Base-by-base conservation (phyloP, 1,140 invertebrate species). In the Lanistes nyassanus region DNA sequence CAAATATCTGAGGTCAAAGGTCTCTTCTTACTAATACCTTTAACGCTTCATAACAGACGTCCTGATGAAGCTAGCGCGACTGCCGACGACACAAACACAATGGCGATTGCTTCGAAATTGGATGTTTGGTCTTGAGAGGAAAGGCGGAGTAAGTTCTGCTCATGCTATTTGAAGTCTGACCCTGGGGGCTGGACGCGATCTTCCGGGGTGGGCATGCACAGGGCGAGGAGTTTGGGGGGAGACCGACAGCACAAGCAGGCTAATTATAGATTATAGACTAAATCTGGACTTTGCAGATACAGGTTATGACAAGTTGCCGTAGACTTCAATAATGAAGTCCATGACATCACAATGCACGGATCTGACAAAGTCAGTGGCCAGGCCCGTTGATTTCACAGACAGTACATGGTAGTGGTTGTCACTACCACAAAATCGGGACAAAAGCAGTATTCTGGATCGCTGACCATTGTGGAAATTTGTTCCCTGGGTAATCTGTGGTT, bases 1-100 rank as follows among this genome's bases (percentile, higher is more conserved):
- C 56, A 60, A 60, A 60, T 60, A 60, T 60, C n/a, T 60, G 56
- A 11, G n/a, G 56, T 60, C 56, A 60, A 60, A 60, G 56, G 56
- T 60, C 56, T 0, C 56, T 60, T 60, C 56, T 60, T 60, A 60
- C 56, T 60, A 60, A 60, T 60, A 60, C 56, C 56, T 60, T n/a
- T 60, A 60, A 60, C 56, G 56, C 56, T 60, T 60, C 56, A 60
- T 60, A 60, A 60, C 56, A 60, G 56, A 60, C 11, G 56, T n/a
- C n/a, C 23, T 60, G 56, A 60, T 60, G 56, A 60, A 31, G 56
- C 56, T 23, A 31, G 56, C 13, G 51, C 23, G n/a, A 26, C n/a
- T n/a, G 29, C 56, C 29, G 56, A 31, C n/a, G 56, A n/a, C 56
- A 7, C n/a, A n/a, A 60, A 60, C 29, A 31, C 56, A n/a, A 60